These are phyloP conservation scores for Lochmaea capreae DNA, from an alignment of 2,888 invertebrate species.

Conservation along the genomic window DNA sequence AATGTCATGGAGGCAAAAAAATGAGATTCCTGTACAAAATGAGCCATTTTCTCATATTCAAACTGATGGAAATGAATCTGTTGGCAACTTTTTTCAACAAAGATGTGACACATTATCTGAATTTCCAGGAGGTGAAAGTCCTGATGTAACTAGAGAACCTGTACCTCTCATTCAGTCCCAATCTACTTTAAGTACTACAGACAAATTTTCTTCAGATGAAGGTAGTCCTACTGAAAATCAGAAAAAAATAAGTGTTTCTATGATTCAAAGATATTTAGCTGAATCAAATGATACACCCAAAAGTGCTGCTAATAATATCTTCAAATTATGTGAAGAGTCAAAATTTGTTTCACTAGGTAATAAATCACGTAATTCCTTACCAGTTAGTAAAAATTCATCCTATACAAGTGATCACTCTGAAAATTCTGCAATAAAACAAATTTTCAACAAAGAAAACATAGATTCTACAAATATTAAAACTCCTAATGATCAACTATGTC, in stretches of 20 bases:
- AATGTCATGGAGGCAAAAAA: constrained; percentile 62
- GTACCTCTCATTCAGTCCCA: constrained; percentile 54
- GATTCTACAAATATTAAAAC: constrained; percentile 26
- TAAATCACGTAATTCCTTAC: constrained; percentile 36
- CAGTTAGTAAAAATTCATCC: constrained; percentile 50
- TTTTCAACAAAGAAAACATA: constrained; percentile 48
- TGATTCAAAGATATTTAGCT: constrained; percentile 49
- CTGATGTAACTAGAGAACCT: constrained; percentile 52
- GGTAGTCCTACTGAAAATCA: constrained; percentile 7
- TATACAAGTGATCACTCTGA: constrained; percentile 51
- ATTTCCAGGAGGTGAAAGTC: constrained; percentile 51
- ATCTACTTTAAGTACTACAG: constrained; percentile 26
- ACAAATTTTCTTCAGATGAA: constrained; percentile 2
- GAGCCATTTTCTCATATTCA: constrained; percentile 39
- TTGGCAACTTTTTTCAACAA: constrained; percentile 66
- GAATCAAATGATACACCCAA: constrained; percentile 50
- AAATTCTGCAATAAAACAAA: constrained; percentile 46
- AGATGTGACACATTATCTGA: constrained; percentile 63
- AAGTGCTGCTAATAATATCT: constrained; percentile 44
- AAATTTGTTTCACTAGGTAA: constrained; percentile 8
- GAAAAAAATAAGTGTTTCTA: constrained; percentile 52
- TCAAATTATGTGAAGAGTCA: constrained; percentile 28
- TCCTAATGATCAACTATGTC: neutral
- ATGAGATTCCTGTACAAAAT: constrained; percentile 52
- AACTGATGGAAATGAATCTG: constrained; percentile 52